A percentile compares a stretch with the other conserved stretches of the same genome.
phyloP scores from a whole-genome alignment of 2,888 invertebrate genomes.

The Sthenelais limicola region DNA sequence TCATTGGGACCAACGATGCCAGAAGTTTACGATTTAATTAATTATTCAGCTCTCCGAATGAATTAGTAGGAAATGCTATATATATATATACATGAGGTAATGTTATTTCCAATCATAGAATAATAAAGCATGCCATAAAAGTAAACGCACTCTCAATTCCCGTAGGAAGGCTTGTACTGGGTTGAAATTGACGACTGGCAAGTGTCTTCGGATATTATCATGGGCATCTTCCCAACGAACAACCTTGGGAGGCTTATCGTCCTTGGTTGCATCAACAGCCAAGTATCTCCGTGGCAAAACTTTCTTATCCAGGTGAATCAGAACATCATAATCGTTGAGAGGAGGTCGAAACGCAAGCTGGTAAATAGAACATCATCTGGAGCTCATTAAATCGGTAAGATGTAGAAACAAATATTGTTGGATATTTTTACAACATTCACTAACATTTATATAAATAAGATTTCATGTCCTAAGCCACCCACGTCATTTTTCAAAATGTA shows the following conservation, averaged over 20 bases:
- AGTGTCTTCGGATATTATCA: neutral
- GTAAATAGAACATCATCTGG: slow-evolving; percentile 42
- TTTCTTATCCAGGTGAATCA: slow-evolving; percentile 79
- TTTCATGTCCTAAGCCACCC: no score
- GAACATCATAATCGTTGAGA: slow-evolving; percentile 81
- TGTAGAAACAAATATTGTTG: no score
- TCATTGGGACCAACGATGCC: no score
- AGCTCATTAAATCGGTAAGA: neutral
- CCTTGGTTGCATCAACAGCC: slow-evolving; percentile 70
- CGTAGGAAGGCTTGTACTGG: slow-evolving; percentile 81
- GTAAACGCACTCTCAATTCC: slow-evolving; percentile 74
- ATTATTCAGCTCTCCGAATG: no score
- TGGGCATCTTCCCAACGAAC: neutral
- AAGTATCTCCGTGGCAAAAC: slow-evolving; percentile 74
- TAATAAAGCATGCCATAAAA: neutral
- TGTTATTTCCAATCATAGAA: no score
- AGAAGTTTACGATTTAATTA: no score
- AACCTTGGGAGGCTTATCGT: neutral
- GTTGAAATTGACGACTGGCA: slow-evolving; percentile 85
- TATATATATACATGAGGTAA: no score
- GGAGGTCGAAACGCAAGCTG: slow-evolving; percentile 78
- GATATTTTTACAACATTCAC: no score
- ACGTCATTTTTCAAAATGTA: no score
- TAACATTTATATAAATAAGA: no score
- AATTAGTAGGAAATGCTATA: no score